Evolutionary conservation across 2,888 invertebrate genomes (phyloP), one percentile per base, ranked within the genome.

Genomic region (Cancer borealis): DNA sequence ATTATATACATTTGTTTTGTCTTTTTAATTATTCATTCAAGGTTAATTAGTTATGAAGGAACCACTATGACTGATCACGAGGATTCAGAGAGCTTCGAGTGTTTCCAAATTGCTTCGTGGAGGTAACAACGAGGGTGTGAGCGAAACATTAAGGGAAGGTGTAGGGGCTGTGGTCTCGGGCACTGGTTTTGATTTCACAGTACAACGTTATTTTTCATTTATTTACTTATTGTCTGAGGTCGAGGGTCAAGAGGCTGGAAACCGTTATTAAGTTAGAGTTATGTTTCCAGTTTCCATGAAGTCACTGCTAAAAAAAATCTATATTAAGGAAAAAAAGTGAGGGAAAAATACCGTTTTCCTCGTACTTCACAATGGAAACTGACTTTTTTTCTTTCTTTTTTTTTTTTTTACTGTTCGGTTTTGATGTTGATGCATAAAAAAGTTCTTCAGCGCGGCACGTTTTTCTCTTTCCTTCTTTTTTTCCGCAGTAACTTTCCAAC

Each of bases 161-260:
- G 10, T 79, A 30, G 5, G 79, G 79, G 79, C 3, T 10, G 73
- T 30, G 12, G 26, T 26, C 26, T 30, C 30, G 79, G 79, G 79
- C 79, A 79, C 79, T 79, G 30, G 79, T 79, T 79, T 79, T 79
- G 79, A 79, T 79, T 79, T 12, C 30, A 30, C 30, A 30, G 79
- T 79, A 79, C 79, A 79, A 79, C 79, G 30, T 79, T 79, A 30
- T 26, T 30, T 79, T 79, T 12, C 30, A 26, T 66, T 66, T 30
- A 79, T 79, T 66, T 21, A 21, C 5, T 66, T 79, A 66, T 79
- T 26, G 79, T 79, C 30, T 30, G 26, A 26, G 79, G 79, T 79
- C 12, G 30, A 30, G 30, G 30, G 30, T 30, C 12, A 30, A 2
- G 79, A 79, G 30, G 30, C 79, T 30, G 30, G 79, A 79, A 79